Base-by-base conservation (phyloP, 2,888 invertebrate genomes). In the Micropterix aruncella region DNA sequence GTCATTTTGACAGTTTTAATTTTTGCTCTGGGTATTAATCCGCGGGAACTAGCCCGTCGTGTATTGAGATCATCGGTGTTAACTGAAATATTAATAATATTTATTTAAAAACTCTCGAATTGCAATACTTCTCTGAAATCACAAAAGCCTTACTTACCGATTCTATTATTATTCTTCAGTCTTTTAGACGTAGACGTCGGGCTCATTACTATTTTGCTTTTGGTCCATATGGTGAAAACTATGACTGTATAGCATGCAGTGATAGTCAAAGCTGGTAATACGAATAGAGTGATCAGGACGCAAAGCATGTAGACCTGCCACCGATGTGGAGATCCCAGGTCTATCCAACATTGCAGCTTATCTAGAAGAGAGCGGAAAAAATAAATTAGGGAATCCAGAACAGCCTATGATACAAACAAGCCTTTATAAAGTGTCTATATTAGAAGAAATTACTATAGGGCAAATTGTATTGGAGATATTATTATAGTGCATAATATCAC, bases 1-100 rank as follows among this genome's bases (percentile, higher is more conserved):
- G 95, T 95, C 93, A 95, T 95, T 67, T 95, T 94, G 48, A 95
- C 90, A 46, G 93, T 94, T 72, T 95, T 95, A 56, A 95, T 90
- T 70, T 94, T 94, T 39, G 95, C 95, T 52, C 89, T 75, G 1
- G 94, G 94, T 58, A 95, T 94, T 42, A 94, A 78, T 16, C 94
- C 95, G 43, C 93, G 73, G 1, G 92, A 92, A 56, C 92, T 92
- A 17, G 91, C 90, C 44, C 91, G 73, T 46, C 87, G 70, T 2
- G 82, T 79, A 50, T 75, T 71, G 4, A 70, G 68, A 48, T 72
- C 72, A 46, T 66, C 68, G 50, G 70, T 70, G 7, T 27, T 27
- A 27, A 5, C 27, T 27, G 27, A 27, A 27, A 27, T 27, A 7
- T 5, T 27, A 27, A n/a, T n/a, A n/a, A n/a, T n/a, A n/a, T n/a